Percentiles rank a stretch among this genome's conserved stretches.
These are phyloP conservation scores for Hedychridium roseum DNA, from an alignment of 2,888 invertebrate species.

Conservation along the genomic window DNA sequence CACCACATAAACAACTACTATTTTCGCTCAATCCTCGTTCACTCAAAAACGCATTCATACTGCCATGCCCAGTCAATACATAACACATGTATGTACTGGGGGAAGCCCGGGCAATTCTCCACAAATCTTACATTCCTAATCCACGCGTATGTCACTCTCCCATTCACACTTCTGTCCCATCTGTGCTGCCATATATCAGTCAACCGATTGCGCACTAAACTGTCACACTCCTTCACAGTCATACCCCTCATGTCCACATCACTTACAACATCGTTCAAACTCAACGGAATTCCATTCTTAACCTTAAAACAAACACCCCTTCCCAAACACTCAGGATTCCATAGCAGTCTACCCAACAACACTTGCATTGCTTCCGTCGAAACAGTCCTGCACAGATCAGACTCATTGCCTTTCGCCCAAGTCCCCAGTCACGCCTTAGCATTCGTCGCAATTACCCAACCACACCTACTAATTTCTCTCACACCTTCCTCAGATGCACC, in stretches of 20 bases:
- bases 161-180: not conserved
- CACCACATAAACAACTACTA: too few species aligned
- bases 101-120: not conserved
- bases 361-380: not conserved
- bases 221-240: not conserved
- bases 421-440: not conserved
- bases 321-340: not conserved
- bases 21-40: too few species aligned
- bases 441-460: not conserved
- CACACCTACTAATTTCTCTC: not conserved
- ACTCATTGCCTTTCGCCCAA: not conserved
- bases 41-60: not conserved
- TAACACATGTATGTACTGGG: not conserved
- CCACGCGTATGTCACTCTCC: not conserved
- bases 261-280: not conserved
- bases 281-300: not conserved
- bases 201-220: not conserved
- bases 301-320: not conserved
- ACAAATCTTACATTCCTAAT: not conserved
- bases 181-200: not conserved
- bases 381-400: conserved; percentile 1
- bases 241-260: not conserved
- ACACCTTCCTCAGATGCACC: not conserved
- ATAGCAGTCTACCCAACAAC: not conserved
- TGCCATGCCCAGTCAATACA: not conserved